A percentile compares a stretch with the other conserved stretches of the same genome.
These are phyloP conservation scores for Charadrius vociferus DNA, from an alignment of 2,113 vertebrate species.

Conservation along the genomic window DNA sequence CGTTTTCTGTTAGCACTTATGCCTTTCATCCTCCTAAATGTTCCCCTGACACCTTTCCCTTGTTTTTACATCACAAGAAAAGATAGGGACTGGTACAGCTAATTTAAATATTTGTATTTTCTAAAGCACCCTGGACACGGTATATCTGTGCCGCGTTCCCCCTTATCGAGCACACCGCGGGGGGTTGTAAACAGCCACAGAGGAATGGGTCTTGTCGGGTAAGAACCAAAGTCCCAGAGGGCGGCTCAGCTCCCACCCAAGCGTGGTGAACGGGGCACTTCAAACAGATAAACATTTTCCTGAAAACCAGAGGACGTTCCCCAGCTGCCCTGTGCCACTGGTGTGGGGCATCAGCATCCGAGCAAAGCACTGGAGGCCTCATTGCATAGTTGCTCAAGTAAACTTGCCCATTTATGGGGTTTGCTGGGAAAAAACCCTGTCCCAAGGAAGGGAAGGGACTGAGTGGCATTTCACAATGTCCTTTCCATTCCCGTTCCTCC, in stretches of 20 bases:
- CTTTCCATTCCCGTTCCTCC: too few species aligned
- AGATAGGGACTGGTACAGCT: background rate
- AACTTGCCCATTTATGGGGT: background rate
- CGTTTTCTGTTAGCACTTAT: background rate
- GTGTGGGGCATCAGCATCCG: rapidly evolving
- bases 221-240: too few species aligned
- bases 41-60: background rate
- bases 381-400: too few species aligned
- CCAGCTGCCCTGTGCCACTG: background rate
- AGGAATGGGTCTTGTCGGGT: background rate
- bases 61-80: background rate
- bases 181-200: too few species aligned
- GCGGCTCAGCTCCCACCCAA: background rate
- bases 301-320: background rate
- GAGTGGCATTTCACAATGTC: background rate
- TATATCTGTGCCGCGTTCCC: rapidly evolving
- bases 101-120: background rate
- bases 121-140: background rate
- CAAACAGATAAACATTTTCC: background rate
- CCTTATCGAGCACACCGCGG: rapidly evolving
- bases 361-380: background rate
- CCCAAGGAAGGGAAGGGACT: background rate
- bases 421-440: background rate
- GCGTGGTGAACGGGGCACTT: background rate
- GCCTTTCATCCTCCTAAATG: background rate